Conservation (phyloP, 2,797 vertebrate genomes). For the Enteromius treurensis region DNA sequence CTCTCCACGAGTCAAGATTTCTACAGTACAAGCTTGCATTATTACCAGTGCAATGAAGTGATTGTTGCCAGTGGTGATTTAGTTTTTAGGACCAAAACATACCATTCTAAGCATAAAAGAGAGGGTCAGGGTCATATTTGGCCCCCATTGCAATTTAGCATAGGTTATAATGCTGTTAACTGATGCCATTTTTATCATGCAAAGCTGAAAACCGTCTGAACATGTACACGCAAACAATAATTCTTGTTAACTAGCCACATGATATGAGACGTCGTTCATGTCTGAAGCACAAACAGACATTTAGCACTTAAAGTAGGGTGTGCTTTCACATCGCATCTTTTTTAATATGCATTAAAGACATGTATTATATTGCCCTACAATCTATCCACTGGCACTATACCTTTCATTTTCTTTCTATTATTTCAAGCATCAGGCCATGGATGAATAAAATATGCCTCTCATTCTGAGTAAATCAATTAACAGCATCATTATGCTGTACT, state of each 20-base stretch:
- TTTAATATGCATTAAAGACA: neutral
- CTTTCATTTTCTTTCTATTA: neutral
- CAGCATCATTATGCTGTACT: neutral
- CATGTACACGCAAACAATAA: neutral
- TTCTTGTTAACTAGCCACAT: neutral
- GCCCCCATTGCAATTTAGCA: neutral
- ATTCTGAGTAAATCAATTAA: neutral
- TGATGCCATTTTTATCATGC: neutral
- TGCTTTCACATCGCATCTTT: neutral
- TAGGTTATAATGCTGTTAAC: neutral
- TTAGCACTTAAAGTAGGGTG: neutral
- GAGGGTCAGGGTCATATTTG: neutral
- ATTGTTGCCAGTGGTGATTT: neutral
- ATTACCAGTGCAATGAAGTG: neutral
- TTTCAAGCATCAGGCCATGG: neutral
- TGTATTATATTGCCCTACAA: neutral
- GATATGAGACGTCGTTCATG: neutral
- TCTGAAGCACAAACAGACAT: neutral
- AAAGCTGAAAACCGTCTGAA: neutral
- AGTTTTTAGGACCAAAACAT: neutral
- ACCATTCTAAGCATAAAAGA: neutral
- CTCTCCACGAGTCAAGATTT: neutral
- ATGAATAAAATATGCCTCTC: neutral
- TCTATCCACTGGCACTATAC: neutral
- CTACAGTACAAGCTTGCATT: neutral